A percentile compares a stretch with the other conserved stretches of the same genome.
phyloP scores from a whole-genome alignment of 2,888 invertebrate species.

The Microctonus hyperodae region DNA sequence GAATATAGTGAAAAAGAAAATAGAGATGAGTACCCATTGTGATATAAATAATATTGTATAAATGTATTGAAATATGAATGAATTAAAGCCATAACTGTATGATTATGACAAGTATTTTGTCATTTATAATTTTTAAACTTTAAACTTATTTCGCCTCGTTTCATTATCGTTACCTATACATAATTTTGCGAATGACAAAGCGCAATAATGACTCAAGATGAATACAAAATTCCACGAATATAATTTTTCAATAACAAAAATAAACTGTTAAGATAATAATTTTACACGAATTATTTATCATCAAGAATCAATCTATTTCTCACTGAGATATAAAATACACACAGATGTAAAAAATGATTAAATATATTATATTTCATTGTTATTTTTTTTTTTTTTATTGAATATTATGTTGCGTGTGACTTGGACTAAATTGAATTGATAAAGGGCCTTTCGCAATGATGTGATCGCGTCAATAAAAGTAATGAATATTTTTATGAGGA shows the following conservation, averaged over 20 bases:
- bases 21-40: background rate
- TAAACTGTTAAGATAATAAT: too few species aligned
- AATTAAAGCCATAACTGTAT: background rate
- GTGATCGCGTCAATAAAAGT: background rate
- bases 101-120: background rate
- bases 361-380: too few species aligned
- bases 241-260: background rate
- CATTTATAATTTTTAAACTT: background rate
- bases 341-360: too few species aligned
- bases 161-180: background rate
- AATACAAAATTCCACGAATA: background rate
- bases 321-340: too few species aligned
- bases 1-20: background rate
- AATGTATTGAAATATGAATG: background rate
- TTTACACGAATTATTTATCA: too few species aligned
- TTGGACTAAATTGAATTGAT: background rate
- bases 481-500: background rate
- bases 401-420: background rate
- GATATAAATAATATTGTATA: background rate
- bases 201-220: background rate
- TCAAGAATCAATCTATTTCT: too few species aligned
- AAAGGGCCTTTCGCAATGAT: background rate
- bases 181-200: background rate
- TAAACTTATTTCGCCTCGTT: background rate
- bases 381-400: background rate